A percentile compares a stretch with the other conserved stretches of the same genome.
phyloP scores from a whole-genome alignment of 1,140 invertebrate species.

The Cotesia chilonis region DNA sequence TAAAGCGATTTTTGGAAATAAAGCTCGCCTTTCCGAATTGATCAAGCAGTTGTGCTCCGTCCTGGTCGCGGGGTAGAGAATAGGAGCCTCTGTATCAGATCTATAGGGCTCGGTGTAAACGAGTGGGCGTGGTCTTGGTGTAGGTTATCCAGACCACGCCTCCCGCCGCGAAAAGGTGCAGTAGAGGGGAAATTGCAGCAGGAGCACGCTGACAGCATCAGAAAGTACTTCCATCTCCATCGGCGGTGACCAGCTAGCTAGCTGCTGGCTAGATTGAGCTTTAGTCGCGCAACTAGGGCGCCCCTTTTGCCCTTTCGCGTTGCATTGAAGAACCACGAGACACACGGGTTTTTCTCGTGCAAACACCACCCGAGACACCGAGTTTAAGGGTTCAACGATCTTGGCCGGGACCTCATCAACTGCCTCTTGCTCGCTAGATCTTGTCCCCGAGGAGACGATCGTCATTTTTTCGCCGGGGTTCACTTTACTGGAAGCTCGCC shows the following conservation, averaged over 20 bases:
- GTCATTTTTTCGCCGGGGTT: neutral
- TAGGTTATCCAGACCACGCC: neutral
- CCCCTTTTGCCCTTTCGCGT: slow-evolving; percentile 28
- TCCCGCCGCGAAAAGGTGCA: neutral
- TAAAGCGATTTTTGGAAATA: neutral
- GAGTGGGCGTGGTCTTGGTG: neutral
- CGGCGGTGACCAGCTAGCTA: slow-evolving; percentile 18
- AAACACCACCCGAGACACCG: slow-evolving; percentile 26
- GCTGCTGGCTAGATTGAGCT: no score
- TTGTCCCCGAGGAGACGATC: neutral
- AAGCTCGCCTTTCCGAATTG: neutral
- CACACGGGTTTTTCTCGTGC: slow-evolving; percentile 26
- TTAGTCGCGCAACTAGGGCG: slow-evolving; percentile 29
- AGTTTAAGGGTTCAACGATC: slow-evolving; percentile 21
- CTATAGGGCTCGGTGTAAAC: neutral
- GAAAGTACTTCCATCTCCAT: slow-evolving; percentile 14
- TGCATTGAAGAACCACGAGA: neutral
- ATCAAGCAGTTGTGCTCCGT: neutral
- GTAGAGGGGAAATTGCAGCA: slow-evolving; percentile 10
- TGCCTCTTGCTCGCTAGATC: neutral
- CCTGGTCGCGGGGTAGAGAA: slow-evolving; percentile 5
- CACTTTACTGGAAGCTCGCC: no score
- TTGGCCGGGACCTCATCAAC: neutral
- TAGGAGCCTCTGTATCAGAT: neutral
- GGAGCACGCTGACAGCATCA: slow-evolving; percentile 11